A percentile compares a stretch with the other conserved stretches of the same genome.
phyloP scores from a whole-genome alignment of 35 echinoderm and acorn worm species.

The Lytechinus pictus region DNA sequence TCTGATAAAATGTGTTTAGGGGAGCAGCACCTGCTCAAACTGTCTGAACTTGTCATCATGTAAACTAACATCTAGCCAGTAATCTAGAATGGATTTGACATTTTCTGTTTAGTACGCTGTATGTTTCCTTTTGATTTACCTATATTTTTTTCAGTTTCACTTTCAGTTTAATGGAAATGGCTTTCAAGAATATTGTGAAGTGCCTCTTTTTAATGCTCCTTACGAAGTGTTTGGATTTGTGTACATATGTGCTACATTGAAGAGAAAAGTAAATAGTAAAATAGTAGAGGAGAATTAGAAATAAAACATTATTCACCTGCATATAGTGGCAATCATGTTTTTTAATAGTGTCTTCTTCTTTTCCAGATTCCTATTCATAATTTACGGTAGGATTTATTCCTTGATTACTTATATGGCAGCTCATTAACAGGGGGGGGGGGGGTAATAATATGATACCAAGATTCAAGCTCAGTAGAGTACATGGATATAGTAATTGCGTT shows the following conservation, averaged over 20 bases:
- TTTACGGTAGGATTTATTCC: no score
- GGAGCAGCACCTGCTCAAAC: background rate
- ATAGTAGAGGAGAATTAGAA: background rate
- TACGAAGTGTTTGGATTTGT: background rate
- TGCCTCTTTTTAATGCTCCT: background rate
- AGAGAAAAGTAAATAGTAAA: background rate
- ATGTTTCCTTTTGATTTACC: background rate
- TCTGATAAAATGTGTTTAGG: background rate
- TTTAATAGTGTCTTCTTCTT: no score
- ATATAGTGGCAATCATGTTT: no score
- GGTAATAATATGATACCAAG: no score
- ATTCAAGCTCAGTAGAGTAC: no score
- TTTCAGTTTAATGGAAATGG: background rate
- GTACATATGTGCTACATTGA: background rate
- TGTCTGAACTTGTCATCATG: background rate
- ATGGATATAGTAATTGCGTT: no score
- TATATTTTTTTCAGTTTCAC: background rate
- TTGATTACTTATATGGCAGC: no score
- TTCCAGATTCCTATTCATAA: no score
- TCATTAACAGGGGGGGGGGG: no score
- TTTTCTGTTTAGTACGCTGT: background rate
- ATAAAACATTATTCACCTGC: no score
- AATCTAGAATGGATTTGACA: background rate
- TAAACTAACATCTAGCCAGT: background rate
- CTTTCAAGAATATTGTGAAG: background rate